phyloP scores from a whole-genome alignment of 2,888 invertebrate genomes.

The Cacoxenus indagator region DNA sequence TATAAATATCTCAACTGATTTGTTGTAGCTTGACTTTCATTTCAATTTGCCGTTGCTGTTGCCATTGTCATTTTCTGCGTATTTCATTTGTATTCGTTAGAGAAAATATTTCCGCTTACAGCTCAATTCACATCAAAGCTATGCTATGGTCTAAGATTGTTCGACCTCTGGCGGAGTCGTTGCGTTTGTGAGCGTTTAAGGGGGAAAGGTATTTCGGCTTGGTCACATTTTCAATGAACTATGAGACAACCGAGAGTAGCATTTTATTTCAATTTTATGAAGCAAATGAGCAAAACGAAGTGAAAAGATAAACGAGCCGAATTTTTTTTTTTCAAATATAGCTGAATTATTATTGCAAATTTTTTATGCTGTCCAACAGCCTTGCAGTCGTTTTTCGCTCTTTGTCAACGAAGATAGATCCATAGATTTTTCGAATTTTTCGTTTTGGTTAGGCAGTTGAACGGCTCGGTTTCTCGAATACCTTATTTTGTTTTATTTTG shows the following conservation, averaged over 20 bases:
- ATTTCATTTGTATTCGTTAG: conserved; percentile 18
- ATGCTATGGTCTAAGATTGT: too few species aligned
- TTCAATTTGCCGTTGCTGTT: background rate
- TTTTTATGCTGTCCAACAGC: conserved; percentile 2
- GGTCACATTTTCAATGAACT: background rate
- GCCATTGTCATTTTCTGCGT: background rate
- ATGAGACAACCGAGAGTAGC: background rate
- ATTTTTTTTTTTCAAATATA: conserved; percentile 15
- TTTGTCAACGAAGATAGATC: too few species aligned
- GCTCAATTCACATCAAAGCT: conserved; percentile 16
- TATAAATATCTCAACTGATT: conserved; percentile 19
- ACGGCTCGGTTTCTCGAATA: background rate
- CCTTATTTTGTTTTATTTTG: conserved; percentile 4
- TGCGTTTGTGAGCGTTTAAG: background rate
- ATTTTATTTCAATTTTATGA: conserved; percentile 19
- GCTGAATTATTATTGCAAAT: conserved; percentile 13
- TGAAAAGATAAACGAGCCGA: background rate
- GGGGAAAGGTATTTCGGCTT: background rate
- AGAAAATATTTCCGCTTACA: conserved; percentile 8
- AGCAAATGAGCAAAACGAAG: background rate
- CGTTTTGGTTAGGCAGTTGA: too few species aligned
- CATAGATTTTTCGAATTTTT: too few species aligned
- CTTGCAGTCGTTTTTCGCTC: too few species aligned
- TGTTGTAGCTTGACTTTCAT: conserved; percentile 5
- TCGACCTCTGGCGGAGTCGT: background rate